Base-by-base conservation (phyloP, 2,113 vertebrate genomes). In the Plestiodon gilberti region DNA sequence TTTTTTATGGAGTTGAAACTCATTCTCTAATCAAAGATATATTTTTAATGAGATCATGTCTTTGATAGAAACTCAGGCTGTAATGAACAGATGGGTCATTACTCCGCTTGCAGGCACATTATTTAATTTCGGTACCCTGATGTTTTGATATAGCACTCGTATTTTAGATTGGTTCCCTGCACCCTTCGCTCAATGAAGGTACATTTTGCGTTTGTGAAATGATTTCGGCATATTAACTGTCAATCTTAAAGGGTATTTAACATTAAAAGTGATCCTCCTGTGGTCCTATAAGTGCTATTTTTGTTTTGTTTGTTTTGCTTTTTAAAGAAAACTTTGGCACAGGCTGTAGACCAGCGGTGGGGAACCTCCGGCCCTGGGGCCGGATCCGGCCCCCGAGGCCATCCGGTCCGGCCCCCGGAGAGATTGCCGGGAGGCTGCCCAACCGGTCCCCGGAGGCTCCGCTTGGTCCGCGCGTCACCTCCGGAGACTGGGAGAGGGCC, bases 1-100 rank as follows among this genome's bases (percentile, higher is more conserved):
- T 91, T 75, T n/a, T n/a, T 89, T 55, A 65, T 71, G 6, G 0
- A 11, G 40, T 1, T 86, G 87, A 90, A 89, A 93, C 83, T 83
- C 69, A 61, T 71, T 89, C 65, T 43, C 86, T 93, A 90, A 91
- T 90, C 92, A 92, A 91, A 93, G 73, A 88, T 2, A 88, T 1
- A 83, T 17, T 91, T 93, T 90, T 85, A 92, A 94, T 87, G 81
- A 94, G 80, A 90, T 90, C 89, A 89, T 85, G 70, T 84, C 78
- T 95, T 91, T 91, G 73, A 90, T 77, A 82, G 30, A 93, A 90
- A 93, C 33, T 70, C 76, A 90, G 80, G 5, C 83, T 86, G 6
- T 65, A 89, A 90, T 59, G 77, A 93, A 92, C 85, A 73, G 3
- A 67, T 69, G 35, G 62, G 92, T 76, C 77, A 59, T 89, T 90